A percentile compares a stretch with the other conserved stretches of the same genome.
Conservation (phyloP, 2,113 vertebrate species). For the Emydocephalus ijimae region DNA sequence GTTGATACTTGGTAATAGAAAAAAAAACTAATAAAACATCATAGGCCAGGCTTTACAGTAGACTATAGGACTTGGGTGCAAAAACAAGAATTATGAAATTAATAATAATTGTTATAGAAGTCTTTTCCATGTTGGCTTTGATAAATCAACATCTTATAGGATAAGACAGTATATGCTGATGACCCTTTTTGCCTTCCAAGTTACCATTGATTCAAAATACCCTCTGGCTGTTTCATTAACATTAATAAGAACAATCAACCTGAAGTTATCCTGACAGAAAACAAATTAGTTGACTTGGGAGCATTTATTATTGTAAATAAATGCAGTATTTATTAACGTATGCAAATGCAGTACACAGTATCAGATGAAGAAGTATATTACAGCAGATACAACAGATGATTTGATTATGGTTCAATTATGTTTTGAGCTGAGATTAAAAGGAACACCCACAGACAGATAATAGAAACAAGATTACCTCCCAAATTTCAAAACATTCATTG, state of each 20-base stretch:
- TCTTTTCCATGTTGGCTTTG: not conserved
- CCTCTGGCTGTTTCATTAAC: conserved; percentile 36
- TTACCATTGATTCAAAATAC: not conserved
- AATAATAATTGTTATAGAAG: conserved; percentile 10
- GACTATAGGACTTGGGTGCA: not conserved
- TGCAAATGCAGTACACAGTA: conserved; percentile 13
- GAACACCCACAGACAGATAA: not conserved
- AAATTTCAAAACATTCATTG: not conserved
- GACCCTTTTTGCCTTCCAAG: conserved; percentile 3
- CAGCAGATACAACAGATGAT: not conserved
- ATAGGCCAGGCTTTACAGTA: not conserved
- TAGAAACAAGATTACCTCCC: not conserved
- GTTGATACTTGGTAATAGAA: not conserved
- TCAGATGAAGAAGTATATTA: conserved; percentile 9
- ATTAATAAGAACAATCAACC: conserved; percentile 19
- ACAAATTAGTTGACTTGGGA: conserved; percentile 15
- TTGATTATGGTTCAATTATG: conserved; percentile 7
- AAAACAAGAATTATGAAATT: not conserved
- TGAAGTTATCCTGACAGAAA: conserved; percentile 7
- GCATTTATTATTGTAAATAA: conserved; percentile 30
- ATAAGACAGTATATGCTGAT: not conserved
- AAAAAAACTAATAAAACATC: not conserved
- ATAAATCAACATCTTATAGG: not conserved
- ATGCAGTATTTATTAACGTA: conserved; percentile 19
- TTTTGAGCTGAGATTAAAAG: conserved; percentile 23